Conservation (phyloP, 2,888 invertebrate genomes). For the Drymonia ruficornis region DNA sequence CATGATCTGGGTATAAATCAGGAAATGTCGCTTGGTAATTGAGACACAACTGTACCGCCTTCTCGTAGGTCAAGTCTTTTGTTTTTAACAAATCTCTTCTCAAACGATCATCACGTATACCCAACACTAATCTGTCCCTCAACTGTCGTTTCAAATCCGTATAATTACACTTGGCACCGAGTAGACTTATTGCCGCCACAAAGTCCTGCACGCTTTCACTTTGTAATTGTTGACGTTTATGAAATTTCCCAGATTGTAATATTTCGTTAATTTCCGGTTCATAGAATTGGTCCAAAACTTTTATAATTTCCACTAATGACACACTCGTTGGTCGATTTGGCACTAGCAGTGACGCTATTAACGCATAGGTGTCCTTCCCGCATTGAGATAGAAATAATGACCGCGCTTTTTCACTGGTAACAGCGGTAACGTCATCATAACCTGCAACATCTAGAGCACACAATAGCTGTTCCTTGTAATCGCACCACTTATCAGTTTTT, state of each 20-base stretch:
- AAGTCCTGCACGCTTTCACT: constrained; percentile 13
- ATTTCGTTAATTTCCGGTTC: constrained; percentile 5
- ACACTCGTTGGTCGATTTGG: no score
- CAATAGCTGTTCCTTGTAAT: not conserved
- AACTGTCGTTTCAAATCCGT: constrained; percentile 11
- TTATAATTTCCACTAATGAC: no score
- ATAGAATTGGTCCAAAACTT: not conserved
- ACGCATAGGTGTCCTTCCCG: no score
- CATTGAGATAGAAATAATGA: not conserved
- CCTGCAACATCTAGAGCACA: not conserved
- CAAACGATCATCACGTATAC: constrained; percentile 6
- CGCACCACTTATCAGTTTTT: no score
- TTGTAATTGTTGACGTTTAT: constrained; percentile 10
- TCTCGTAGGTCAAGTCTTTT: not conserved
- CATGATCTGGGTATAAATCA: constrained; percentile 11
- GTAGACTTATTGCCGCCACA: constrained; percentile 9
- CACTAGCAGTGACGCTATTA: no score
- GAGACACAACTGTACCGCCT: constrained; percentile 8
- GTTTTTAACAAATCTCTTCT: constrained; percentile 10
- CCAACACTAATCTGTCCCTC: constrained; percentile 9
- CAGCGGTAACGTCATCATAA: no score
- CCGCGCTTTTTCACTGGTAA: not conserved
- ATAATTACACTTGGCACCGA: constrained; percentile 11
- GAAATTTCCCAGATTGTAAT: constrained; percentile 6
- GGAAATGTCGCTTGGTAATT: constrained; percentile 9